A percentile compares a stretch with the other conserved stretches of the same genome.
These are phyloP conservation scores for Melanaphis sacchari DNA, from an alignment of 1,140 invertebrate genomes.

Conservation along the genomic window DNA sequence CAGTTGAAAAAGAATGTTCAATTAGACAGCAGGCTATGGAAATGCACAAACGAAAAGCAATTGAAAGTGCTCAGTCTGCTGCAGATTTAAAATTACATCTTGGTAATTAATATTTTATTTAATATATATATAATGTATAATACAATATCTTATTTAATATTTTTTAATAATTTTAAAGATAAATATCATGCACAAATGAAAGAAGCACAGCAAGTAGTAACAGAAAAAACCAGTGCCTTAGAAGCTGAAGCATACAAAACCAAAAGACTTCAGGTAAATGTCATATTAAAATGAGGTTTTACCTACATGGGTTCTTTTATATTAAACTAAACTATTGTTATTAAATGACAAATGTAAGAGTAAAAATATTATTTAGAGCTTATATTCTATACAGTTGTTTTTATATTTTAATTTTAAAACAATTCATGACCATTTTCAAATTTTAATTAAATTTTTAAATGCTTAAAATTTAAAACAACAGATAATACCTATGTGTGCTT, in stretches of 20 bases:
- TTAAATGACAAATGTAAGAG: too few species aligned
- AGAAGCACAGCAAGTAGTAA: conserved; percentile 94
- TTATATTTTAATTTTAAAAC: background rate
- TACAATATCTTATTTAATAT: conserved; percentile 8
- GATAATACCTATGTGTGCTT: too few species aligned
- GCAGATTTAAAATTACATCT: conserved; percentile 97
- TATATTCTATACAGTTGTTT: background rate
- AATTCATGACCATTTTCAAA: background rate
- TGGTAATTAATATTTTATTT: conserved; percentile 67
- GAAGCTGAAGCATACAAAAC: conserved; percentile 98
- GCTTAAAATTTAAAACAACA: too few species aligned
- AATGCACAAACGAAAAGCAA: conserved; percentile 96
- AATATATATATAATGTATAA: background rate
- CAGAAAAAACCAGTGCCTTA: conserved; percentile 89
- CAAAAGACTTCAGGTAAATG: conserved; percentile 81
- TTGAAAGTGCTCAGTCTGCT: conserved; percentile 93
- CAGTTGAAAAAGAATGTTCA: conserved; percentile 93
- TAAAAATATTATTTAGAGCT: too few species aligned
- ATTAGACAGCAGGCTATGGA: conserved; percentile 94
- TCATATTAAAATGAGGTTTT: background rate
- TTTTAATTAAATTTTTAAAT: too few species aligned
- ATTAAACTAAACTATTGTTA: too few species aligned
- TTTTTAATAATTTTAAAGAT: conserved; percentile 68
- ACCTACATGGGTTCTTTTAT: background rate
- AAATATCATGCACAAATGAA: conserved; percentile 97